Evolutionary conservation across 2,113 vertebrate species (phyloP), one percentile per base, ranked within the genome.

Genomic region (Puntigrus tetrazona): DNA sequence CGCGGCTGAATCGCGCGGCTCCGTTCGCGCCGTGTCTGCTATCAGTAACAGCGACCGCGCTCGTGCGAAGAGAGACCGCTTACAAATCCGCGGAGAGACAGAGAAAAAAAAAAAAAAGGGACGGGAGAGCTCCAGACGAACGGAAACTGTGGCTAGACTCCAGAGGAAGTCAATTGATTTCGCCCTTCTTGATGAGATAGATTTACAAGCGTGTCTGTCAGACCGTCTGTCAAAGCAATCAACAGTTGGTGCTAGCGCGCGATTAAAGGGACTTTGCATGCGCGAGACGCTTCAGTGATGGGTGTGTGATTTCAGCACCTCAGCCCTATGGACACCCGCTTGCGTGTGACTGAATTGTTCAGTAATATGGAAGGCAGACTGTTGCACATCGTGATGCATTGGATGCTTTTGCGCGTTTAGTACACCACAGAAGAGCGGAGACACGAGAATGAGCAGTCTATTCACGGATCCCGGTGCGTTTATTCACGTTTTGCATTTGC

Each of bases 191-290:
- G 90, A 89, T 84, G 55, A 81, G 87, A 86, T 85, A 82, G 55
- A 86, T 80, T 67, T 72, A 52, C 82, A 74, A 81, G 31, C 89
- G 87, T 47, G 84, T 67, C 79, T 84, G 78, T 81, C 86, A 82
- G 75, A 43, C 86, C 86, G 83, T 91, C 89, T 88, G 92, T 90
- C 91, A 89, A 67, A 87, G 3, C 88, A 90, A 91, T 94, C 94
- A 94, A 93, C 93, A 94, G 94, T 94, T 95, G 93, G 93, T 95
- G 91, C 92, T 78, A 88, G 89, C 85, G 89, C 88, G 73, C 83
- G 84, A 85, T 85, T 85, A 14, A 83, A 87, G 38, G 86, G 85
- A 90, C 67, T 55, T 41, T 55, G 57, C 87, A 83, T 90, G 80
- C 84, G 85, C 82, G 84, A 90, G 89, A 89, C 84, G 59, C 59